Evolutionary conservation across 1,140 invertebrate species (phyloP), one percentile per base, ranked within the genome.

Genomic region (Lordiphosa clarofinis): DNA sequence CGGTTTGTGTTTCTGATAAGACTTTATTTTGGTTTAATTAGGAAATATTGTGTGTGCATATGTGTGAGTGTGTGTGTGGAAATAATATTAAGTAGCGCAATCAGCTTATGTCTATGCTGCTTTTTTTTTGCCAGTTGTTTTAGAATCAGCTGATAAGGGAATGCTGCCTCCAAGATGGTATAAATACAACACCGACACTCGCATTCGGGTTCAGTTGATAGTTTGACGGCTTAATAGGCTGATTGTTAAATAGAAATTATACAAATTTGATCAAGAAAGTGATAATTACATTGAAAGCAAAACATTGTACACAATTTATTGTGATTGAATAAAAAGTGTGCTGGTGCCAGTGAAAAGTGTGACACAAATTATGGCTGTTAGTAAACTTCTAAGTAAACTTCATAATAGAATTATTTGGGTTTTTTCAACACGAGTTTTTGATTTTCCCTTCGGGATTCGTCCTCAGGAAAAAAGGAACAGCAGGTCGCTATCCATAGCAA

Each of bases 111-210:
- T 31, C 24, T 55, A 64, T 55, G 60, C 36, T 65, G 31, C 4
- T 12, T 2, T 4, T 64, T 38, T 57, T 47, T 28, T 61, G 12
- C 13, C 54, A 13, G 39, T 44, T 50, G 40, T 58, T 56, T 69
- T 52, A 48, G 66, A 62, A 68, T 66, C 71, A 63, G 52, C 56
- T 82, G 75, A 82, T 82, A 76, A 82, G 55, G 64, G 24, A 12
- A 33, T 47, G 40, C 4, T 28, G 24, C 24, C 24, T 28, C 35
- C 64, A 42, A 11, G 40, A 57, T 39, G 62, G 76, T 81, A 82
- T 81, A 81, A 68, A 81, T 68, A 76, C 36, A 46, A 49, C 38
- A 9, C 12, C 35, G 12, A 7, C 10, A 46, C 44, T 19, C 12
- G 49, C 19, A 28, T 33, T 48, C 36, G 36, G 59, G 43, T 37